Evolutionary conservation across 2,113 vertebrate genomes (phyloP), one percentile per base, ranked within the genome.

Genomic region (Excalfactoria chinensis): DNA sequence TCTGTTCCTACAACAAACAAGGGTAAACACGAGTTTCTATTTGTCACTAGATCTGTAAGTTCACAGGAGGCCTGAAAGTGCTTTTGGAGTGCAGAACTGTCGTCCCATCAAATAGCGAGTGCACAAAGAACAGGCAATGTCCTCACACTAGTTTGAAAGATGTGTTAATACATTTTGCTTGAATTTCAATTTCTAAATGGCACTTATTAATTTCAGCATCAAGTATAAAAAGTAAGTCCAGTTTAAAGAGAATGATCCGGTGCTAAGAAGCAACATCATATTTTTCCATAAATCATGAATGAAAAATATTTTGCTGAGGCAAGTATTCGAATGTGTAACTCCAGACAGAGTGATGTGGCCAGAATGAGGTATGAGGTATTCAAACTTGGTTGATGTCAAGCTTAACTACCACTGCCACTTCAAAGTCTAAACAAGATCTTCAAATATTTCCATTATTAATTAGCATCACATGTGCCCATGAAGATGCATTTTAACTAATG

Each of bases 261-360:
- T 2, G 1, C 17, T 37, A 0, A 10, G 34, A 37, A 84, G 16
- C 77, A 86, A 84, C 73, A 41, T 12, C 8, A 60, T 6, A 43
- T 32, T 81, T 69, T 8, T 81, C 11, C 35, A 43, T 11, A 69
- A 53, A 48, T 22, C 19, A 72, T 18, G 72, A 43, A 62, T 18
- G 4, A 4, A 85, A 72, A 82, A 49, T 49, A 49, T 32, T 53
- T 83, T 64, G 32, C 10, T 23, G 35, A 4, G 6, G 32, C 14
- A 86, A 44, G 11, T 5, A 19, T 84, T 51, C 20, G 30, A 89
- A 84, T 25, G 30, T 35, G 13, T 34, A 82, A 69, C 13, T 67
- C n/a, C 51, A 55, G 0, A 0, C 17, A 59, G 2, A 13, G 14
- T 4, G 32, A 67, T 30, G n/a, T 25, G 43, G 18, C 21, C 32